Evolutionary conservation across 2,797 vertebrate species (phyloP).

Genomic region (Sciurus carolinensis): DNA sequence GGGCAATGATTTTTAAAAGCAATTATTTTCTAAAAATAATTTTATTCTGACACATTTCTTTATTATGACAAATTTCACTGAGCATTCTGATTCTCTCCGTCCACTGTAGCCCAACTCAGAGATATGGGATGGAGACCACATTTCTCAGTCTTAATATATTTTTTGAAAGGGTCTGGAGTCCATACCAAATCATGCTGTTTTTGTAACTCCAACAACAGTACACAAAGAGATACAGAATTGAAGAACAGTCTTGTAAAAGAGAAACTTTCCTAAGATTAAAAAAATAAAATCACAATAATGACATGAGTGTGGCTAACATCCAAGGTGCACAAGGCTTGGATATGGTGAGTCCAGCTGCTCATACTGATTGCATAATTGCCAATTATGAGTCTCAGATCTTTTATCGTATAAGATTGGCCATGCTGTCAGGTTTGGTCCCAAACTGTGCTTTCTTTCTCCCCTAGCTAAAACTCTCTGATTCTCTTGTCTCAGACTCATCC

Average conservation of each 20-base stretch:
- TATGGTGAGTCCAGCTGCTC: neutral
- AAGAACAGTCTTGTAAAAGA: constrained; percentile 29
- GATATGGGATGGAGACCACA: neutral
- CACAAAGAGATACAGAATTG: neutral
- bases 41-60: constrained; percentile 60
- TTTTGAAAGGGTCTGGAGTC: neutral
- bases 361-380: neutral
- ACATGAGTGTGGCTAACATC: no score
- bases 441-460: neutral
- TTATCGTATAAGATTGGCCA: neutral
- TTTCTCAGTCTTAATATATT: constrained; percentile 4
- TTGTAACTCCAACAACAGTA: neutral
- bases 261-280: neutral
- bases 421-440: neutral
- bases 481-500: neutral
- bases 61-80: constrained; percentile 15
- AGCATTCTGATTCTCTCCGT: constrained; percentile 27
- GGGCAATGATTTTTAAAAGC: neutral
- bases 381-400: neutral
- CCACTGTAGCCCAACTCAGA: neutral
- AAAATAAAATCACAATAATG: neutral
- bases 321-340: neutral
- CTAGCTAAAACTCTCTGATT: neutral
- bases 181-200: neutral
- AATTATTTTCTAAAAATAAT: constrained; percentile 49